Evolutionary conservation across 1,140 invertebrate species (phyloP).

Genomic region (Argopecten irradians): DNA sequence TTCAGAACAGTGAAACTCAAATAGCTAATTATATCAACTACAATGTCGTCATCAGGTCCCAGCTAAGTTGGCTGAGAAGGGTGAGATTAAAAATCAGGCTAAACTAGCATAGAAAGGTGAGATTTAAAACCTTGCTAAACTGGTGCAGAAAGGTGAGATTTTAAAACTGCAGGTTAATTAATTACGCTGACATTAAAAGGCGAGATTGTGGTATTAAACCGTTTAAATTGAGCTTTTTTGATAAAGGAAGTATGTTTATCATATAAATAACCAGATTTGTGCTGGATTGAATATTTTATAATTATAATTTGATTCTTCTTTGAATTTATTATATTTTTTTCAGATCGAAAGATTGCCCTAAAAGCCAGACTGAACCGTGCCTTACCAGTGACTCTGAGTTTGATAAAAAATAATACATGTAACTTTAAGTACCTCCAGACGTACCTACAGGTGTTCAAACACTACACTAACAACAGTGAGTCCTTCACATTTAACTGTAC

Average conservation of each 20-base stretch:
- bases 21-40: too few species aligned
- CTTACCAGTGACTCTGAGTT: conserved; percentile 67
- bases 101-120: conserved; percentile 27
- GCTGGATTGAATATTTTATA: neutral
- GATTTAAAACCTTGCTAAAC: neutral
- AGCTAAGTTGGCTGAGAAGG: conserved; percentile 71
- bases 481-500: conserved; percentile 12
- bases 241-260: too few species aligned
- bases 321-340: conserved; percentile 39
- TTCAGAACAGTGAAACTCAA: too few species aligned
- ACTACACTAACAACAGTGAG: conserved; percentile 75
- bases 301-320: neutral
- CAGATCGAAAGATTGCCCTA: conserved; percentile 75
- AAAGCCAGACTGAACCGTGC: conserved; percentile 72
- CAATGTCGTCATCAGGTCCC: conserved; percentile 68
- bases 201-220: neutral
- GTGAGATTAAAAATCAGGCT: conserved; percentile 51
- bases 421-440: conserved; percentile 66
- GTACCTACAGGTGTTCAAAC: conserved; percentile 72
- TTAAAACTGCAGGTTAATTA: too few species aligned
- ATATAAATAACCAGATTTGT: too few species aligned
- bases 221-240: too few species aligned
- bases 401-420: conserved; percentile 69
- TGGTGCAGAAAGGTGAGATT: too few species aligned
- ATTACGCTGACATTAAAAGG: too few species aligned